Evolutionary conservation across 1,140 invertebrate genomes (phyloP), one percentile per base, ranked within the genome.

Genomic region (honey bee (Apis mellifera)): DNA sequence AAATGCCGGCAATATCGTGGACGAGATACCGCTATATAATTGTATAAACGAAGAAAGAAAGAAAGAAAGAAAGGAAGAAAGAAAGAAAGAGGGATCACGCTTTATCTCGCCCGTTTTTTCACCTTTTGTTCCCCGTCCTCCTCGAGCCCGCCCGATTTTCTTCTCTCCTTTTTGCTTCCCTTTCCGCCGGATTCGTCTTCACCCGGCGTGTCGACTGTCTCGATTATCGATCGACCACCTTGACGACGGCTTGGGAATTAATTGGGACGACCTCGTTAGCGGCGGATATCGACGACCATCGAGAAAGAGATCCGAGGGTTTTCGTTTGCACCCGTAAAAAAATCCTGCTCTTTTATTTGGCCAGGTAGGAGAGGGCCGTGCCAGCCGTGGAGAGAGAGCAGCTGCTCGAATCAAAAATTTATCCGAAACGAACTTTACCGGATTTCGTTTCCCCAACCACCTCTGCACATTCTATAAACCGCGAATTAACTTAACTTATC

Each of bases 201-300:
- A 60, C 84, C 78, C 64, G 55, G 73, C 83, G 83, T 86, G 85
- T 85, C 76, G 79, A 79, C 80, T 82, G 73, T 87, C 86, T 64
- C 72, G 84, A 87, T 87, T 87, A 87, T 87, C 86, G 80, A 87
- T 83, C 78, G 85, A 82, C 79, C 80, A 85, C 80, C 84, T 79
- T 79, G 80, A 82, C 83, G 78, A 82, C 80, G 80, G 84, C 79
- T 83, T 60, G 74, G 59, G 86, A 87, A 87, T 87, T 87, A 87
- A 87, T 87, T 87, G 84, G 86, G 84, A 83, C 86, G 86, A 87
- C 84, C 86, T 87, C 86, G 86, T 87, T 87, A 87, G 82, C 82
- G 84, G 80, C 68, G 84, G 76, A 85, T 85, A 85, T 85, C 84
- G 75, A 64, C 69, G 57, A 68, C 84, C 57, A 83, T 85, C 84